phyloP scores from a whole-genome alignment of 2,797 vertebrate species.

The Selene dorsalis region DNA sequence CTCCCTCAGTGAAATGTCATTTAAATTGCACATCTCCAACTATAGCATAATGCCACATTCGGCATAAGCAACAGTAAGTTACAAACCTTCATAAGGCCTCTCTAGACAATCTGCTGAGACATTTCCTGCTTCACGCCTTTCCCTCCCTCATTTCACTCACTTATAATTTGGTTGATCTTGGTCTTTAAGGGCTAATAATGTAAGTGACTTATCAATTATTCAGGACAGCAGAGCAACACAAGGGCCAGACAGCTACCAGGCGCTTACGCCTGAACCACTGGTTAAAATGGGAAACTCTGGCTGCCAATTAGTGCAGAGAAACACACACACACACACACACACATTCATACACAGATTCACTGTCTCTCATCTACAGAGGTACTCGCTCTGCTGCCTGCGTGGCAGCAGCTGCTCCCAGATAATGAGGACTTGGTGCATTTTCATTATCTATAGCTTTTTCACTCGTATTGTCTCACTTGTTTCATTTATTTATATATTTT shows the following conservation, averaged over 20 bases:
- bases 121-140: slow-evolving; percentile 13
- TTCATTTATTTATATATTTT: slow-evolving; percentile 33
- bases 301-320: slow-evolving; percentile 75
- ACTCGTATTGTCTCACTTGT: slow-evolving; percentile 31
- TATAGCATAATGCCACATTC: slow-evolving; percentile 45
- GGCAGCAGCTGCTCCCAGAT: slow-evolving; percentile 68
- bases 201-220: slow-evolving; percentile 84
- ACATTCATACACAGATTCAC: slow-evolving; percentile 9
- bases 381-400: slow-evolving; percentile 37
- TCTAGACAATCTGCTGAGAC: slow-evolving; percentile 30
- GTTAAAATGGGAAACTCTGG: slow-evolving; percentile 72
- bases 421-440: slow-evolving; percentile 72
- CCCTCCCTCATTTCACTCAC: slow-evolving; percentile 53
- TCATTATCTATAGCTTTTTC: slow-evolving; percentile 47
- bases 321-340: slow-evolving; percentile 22
- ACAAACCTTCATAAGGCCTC: slow-evolving; percentile 29
- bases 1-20: slow-evolving; percentile 36
- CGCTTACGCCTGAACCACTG: slow-evolving; percentile 62
- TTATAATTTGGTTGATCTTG: slow-evolving; percentile 69
- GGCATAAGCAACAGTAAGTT: slow-evolving; percentile 14
- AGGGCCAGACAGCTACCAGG: slow-evolving; percentile 70
- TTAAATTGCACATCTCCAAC: slow-evolving; percentile 42
- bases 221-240: slow-evolving; percentile 73
- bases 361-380: slow-evolving; percentile 28
- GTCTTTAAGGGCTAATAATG: slow-evolving; percentile 81